These are phyloP conservation scores for Drosophila leontia DNA, from an alignment of 1,140 invertebrate genomes.

Conservation along the genomic window DNA sequence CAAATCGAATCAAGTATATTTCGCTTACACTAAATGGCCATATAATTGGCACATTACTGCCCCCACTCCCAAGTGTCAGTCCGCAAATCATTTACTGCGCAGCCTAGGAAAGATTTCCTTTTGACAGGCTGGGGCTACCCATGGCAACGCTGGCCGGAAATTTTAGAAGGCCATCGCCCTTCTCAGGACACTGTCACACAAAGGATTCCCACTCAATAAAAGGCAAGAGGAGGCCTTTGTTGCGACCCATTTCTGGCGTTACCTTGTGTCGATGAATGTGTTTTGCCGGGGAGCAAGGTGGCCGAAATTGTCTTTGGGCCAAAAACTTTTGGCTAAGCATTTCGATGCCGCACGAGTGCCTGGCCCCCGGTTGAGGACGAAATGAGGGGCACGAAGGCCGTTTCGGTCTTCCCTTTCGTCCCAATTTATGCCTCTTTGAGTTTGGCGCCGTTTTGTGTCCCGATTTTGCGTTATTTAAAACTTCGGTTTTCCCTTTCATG, in stretches of 20 bases:
- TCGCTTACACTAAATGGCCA: constrained; percentile 54
- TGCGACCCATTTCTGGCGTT: constrained; percentile 19
- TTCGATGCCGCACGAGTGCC: constrained; percentile 60
- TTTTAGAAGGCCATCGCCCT: constrained; percentile 20
- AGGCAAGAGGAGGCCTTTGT: constrained; percentile 26
- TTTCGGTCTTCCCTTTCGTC: constrained; percentile 46
- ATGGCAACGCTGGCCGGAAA: constrained; percentile 39
- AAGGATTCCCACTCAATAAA: constrained; percentile 37
- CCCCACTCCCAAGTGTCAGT: constrained; percentile 13
- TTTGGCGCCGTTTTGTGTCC: constrained; percentile 5
- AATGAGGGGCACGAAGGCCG: constrained; percentile 42
- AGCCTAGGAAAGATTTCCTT: constrained; percentile 23
- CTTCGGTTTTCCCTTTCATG: constrained; percentile 9
- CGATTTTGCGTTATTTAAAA: constrained; percentile 47
- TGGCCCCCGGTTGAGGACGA: constrained; percentile 18
- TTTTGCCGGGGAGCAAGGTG: constrained; percentile 1
- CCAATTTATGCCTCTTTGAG: constrained; percentile 39
- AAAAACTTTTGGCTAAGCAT: constrained; percentile 45
- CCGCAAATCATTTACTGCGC: constrained; percentile 30
- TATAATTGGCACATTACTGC: constrained; percentile 64
- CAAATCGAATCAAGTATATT: constrained; percentile 38
- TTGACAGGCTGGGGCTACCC: constrained; percentile 4
- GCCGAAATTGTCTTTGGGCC: constrained; percentile 26
- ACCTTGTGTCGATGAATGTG: constrained; percentile 26
- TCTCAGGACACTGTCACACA: constrained; percentile 27